Evolutionary conservation across 2,888 invertebrate species (phyloP).

Genomic region (Penaeus monodon): DNA sequence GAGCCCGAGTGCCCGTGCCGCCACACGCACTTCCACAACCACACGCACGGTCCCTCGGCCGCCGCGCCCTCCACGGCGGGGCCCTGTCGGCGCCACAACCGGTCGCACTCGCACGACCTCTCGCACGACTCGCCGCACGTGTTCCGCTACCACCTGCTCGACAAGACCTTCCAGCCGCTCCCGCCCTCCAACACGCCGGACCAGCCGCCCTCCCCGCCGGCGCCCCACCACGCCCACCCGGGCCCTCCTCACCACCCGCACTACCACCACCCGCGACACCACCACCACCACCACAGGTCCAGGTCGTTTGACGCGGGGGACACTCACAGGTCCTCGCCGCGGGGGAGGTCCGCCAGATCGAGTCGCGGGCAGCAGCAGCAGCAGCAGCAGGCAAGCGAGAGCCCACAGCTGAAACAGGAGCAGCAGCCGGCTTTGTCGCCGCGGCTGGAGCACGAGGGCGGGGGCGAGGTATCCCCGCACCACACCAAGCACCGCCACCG

Average conservation of each 20-base stretch:
- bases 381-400: constrained; percentile 16
- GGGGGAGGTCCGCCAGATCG: constrained; percentile 66
- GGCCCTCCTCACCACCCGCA: constrained; percentile 51
- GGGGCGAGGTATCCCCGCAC: constrained; percentile 68
- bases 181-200: constrained; percentile 67
- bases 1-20: constrained; percentile 66
- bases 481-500: constrained; percentile 75
- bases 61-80: constrained; percentile 66
- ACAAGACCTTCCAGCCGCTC: constrained; percentile 65
- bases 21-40: constrained; percentile 66
- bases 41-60: constrained; percentile 52
- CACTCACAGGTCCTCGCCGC: constrained; percentile 46
- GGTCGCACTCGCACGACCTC: constrained; percentile 71
- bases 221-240: constrained; percentile 36
- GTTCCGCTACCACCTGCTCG: constrained; percentile 69
- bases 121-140: constrained; percentile 67
- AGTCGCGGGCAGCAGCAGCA: constrained; percentile 62
- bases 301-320: constrained; percentile 67
- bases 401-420: constrained; percentile 15
- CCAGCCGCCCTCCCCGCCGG: constrained; percentile 65
- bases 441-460: constrained; percentile 14
- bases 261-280: constrained; percentile 39
- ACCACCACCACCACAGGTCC: constrained; percentile 54
- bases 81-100: constrained; percentile 68
- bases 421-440: background rate